Percentiles rank a stretch among this genome's conserved stretches.
phyloP scores from a whole-genome alignment of 2,888 invertebrate species.

The Camponotus fellah region DNA sequence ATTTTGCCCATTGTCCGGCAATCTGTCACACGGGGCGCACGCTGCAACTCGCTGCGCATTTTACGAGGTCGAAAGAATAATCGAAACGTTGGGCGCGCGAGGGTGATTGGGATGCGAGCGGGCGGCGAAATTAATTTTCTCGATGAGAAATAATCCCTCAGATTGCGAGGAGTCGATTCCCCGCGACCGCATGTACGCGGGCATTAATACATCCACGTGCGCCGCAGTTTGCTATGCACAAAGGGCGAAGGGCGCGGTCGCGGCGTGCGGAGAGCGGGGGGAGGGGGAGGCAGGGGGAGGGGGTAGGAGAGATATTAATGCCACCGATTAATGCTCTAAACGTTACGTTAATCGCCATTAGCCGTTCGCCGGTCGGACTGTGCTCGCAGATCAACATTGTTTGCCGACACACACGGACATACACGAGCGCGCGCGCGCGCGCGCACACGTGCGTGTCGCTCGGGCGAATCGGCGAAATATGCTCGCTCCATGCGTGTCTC shows the following conservation, averaged over 20 bases:
- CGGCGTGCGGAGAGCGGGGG: background rate
- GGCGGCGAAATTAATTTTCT: constrained; percentile 59
- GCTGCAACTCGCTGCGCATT: constrained; percentile 18
- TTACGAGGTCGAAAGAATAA: constrained; percentile 18
- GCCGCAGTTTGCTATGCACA: constrained; percentile 60
- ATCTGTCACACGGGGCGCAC: background rate
- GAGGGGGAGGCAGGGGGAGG: background rate
- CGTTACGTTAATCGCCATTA: constrained; percentile 78
- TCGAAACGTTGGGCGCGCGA: constrained; percentile 1
- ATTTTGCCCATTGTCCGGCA: constrained; percentile 9
- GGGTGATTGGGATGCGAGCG: constrained; percentile 10
- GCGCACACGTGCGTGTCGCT: background rate
- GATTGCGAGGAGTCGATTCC: constrained; percentile 56
- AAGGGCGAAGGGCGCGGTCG: constrained; percentile 38
- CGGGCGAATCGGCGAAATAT: constrained; percentile 37
- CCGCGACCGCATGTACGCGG: constrained; percentile 26
- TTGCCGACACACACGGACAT: constrained; percentile 54
- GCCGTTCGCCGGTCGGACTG: constrained; percentile 66
- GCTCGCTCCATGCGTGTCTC: constrained; percentile 35
- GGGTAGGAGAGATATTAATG: constrained; percentile 64
- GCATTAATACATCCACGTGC: constrained; percentile 56
- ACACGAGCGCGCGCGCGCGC: background rate
- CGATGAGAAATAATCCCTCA: constrained; percentile 61
- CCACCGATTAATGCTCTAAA: constrained; percentile 74
- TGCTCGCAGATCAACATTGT: constrained; percentile 68